phyloP scores from a whole-genome alignment of 64 coral and sea anemone species.

The Stichodactyla mertensii region DNA sequence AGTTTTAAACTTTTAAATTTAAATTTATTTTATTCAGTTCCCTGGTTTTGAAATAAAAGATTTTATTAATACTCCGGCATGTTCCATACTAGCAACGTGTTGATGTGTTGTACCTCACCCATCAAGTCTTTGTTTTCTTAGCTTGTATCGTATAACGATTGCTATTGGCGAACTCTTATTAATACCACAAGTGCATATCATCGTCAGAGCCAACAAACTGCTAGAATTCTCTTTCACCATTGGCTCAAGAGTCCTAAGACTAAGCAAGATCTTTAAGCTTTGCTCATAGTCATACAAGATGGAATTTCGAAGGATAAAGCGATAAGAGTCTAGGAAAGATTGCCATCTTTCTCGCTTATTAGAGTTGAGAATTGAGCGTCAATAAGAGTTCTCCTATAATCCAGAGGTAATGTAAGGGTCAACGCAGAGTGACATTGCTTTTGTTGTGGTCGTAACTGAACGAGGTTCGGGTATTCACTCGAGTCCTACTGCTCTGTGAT shows the following conservation, averaged over 20 bases:
- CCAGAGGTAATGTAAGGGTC: slow-evolving; percentile 6
- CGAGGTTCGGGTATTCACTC: background rate
- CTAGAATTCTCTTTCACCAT: background rate
- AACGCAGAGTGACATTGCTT: slow-evolving; percentile 8
- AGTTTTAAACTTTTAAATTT: too few relatives aligned
- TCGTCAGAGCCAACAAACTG: background rate
- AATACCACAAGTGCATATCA: background rate
- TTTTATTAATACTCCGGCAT: background rate
- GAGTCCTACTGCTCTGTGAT: background rate
- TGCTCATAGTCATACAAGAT: background rate
- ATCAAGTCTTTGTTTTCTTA: slow-evolving; percentile 5
- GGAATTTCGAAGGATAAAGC: background rate
- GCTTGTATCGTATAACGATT: background rate
- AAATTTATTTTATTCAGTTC: background rate
- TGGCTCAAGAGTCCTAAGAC: background rate
- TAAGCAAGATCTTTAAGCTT: background rate
- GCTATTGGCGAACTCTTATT: slow-evolving; percentile 19
- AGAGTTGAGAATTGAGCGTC: background rate
- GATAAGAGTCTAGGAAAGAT: background rate
- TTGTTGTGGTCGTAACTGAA: slow-evolving; percentile 8
- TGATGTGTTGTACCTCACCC: background rate
- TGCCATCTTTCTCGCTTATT: slow-evolving; percentile 6
- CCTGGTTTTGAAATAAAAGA: background rate
- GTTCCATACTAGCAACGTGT: background rate
- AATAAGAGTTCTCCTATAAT: slow-evolving; percentile 15